phyloP scores from a whole-genome alignment of 2,888 invertebrate species.

The Ctenicera cuprea region DNA sequence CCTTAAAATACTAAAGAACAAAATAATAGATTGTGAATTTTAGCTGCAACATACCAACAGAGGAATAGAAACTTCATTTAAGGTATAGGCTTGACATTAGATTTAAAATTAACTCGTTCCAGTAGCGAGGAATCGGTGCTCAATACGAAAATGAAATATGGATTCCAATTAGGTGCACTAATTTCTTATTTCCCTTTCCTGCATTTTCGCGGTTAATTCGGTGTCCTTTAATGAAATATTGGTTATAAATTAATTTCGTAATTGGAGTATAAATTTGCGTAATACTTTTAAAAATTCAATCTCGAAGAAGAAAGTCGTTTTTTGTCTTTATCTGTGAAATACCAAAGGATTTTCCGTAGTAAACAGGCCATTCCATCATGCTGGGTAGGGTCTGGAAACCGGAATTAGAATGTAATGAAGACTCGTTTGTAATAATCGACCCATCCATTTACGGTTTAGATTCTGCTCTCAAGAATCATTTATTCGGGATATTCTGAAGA shows the following conservation, averaged over 20 bases:
- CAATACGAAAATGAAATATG: conserved; percentile 35
- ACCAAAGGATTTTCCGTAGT: conserved; percentile 11
- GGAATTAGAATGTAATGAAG: conserved; percentile 30
- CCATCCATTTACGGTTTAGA: conserved; percentile 41
- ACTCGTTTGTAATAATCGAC: conserved; percentile 43
- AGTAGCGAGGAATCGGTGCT: not conserved
- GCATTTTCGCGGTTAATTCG: conserved; percentile 22
- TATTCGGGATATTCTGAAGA: conserved; percentile 3
- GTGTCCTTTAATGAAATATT: conserved; percentile 26
- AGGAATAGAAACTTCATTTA: too few relatives aligned
- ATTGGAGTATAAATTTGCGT: not conserved
- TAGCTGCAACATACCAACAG: too few relatives aligned
- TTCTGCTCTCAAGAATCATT: conserved; percentile 30
- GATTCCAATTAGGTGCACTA: conserved; percentile 35
- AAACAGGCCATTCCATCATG: conserved; percentile 16
- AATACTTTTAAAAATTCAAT: conserved; percentile 10
- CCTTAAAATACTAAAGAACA: too few relatives aligned
- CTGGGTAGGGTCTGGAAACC: conserved; percentile 25
- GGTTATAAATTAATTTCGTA: conserved; percentile 19
- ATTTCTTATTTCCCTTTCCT: conserved; percentile 36
- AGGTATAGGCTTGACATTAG: too few relatives aligned
- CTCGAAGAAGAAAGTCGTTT: not conserved
- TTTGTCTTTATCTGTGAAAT: not conserved
- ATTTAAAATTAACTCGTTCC: conserved; percentile 1
- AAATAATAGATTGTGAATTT: too few relatives aligned